Evolutionary conservation across 2,888 invertebrate genomes (phyloP).

Genomic region (Cryptocephalus moraei): DNA sequence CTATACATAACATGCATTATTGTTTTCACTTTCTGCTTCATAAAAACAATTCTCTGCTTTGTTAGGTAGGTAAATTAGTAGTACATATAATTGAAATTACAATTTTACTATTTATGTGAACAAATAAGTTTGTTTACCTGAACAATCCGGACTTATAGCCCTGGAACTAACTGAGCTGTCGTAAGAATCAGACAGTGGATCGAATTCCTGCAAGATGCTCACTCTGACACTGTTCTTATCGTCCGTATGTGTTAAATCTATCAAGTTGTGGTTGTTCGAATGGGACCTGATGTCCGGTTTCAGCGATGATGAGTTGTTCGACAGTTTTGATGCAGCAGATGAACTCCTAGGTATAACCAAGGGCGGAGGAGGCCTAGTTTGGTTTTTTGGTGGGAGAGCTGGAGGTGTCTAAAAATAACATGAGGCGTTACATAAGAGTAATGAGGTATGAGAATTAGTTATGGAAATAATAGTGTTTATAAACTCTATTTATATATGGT

Average conservation of each 20-base stretch:
- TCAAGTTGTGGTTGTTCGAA: conserved; percentile 37
- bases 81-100: no score
- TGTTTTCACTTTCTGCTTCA: no score
- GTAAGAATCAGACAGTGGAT: conserved; percentile 60
- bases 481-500: no score
- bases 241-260: conserved; percentile 44
- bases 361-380: conserved; percentile 28
- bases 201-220: conserved; percentile 79
- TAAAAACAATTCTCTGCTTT: no score
- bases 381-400: conserved; percentile 34
- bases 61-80: no score
- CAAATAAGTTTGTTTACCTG: conserved; percentile 34
- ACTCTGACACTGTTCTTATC: conserved; percentile 45
- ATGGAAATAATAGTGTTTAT: no score
- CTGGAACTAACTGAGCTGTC: conserved; percentile 20
- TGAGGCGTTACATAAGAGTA: neutral
- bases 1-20: no score
- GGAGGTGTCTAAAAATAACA: conserved; percentile 23
- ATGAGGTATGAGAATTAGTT: conserved; percentile 4
- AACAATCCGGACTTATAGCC: conserved; percentile 38
- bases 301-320: conserved; percentile 6
- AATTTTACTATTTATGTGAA: no score
- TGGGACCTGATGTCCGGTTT: conserved; percentile 5
- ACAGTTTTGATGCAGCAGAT: conserved; percentile 9
- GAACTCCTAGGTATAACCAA: conserved; percentile 14